phyloP scores from a whole-genome alignment of 1,140 invertebrate species.

The Dysdera silvatica region DNA sequence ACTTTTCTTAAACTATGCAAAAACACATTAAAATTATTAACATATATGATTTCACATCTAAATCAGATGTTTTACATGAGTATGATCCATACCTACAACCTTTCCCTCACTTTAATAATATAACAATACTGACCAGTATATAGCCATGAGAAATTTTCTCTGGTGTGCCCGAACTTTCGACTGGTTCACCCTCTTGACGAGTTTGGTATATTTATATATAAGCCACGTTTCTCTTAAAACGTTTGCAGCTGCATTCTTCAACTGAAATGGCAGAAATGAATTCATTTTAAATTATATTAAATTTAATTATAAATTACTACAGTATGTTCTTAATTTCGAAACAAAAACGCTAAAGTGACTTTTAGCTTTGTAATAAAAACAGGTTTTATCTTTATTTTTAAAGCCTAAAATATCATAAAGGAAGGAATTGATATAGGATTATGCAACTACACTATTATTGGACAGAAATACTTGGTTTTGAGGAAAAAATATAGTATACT shows the following conservation, averaged over 20 bases:
- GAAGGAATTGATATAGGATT: not conserved
- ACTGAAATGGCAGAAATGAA: conserved; percentile 52
- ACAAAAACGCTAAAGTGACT: conserved; percentile 32
- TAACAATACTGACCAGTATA: conserved; percentile 85
- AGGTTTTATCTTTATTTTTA: not conserved
- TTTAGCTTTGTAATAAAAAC: not conserved
- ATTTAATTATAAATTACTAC: not conserved
- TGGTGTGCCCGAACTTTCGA: conserved; percentile 94
- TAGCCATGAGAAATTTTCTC: conserved; percentile 97
- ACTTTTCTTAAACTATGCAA: conserved; percentile 85
- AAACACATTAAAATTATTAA: conserved; percentile 10
- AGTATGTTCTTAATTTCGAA: too few species aligned
- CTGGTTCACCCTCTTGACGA: conserved; percentile 93
- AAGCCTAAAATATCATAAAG: not conserved
- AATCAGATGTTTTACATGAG: too few species aligned
- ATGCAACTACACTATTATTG: too few species aligned
- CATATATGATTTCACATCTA: not conserved
- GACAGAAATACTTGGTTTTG: too few species aligned
- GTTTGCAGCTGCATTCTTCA: conserved; percentile 99
- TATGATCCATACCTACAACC: too few species aligned
- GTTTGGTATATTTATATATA: conserved; percentile 98
- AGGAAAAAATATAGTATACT: too few species aligned
- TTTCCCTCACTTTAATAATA: too few species aligned
- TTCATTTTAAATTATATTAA: not conserved
- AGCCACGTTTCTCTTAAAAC: conserved; percentile 99